Percentiles rank a stretch among this genome's conserved stretches.
Evolutionary conservation across 2,888 invertebrate genomes (phyloP).

Genomic region (Drosophila hamatofila): DNA sequence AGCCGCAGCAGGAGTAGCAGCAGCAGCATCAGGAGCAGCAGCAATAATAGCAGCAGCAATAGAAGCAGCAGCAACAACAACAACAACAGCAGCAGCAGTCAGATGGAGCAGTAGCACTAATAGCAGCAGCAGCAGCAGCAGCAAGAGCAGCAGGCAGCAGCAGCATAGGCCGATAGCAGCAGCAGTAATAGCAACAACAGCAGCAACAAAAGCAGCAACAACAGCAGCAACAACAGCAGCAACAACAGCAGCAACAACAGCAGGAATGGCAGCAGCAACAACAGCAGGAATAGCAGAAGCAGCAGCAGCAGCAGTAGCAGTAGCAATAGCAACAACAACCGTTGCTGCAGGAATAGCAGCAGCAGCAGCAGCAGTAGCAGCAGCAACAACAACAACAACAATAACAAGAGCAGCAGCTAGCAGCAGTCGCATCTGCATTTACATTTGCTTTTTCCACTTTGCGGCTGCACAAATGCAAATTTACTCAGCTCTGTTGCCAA

Average conservation of each 20-base stretch:
- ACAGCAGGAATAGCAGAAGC: constrained; percentile 13
- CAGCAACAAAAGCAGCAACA: constrained; percentile 18
- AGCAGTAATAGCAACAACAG: constrained; percentile 10
- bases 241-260: constrained; percentile 9
- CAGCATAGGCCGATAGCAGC: neutral
- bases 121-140: too few relatives aligned
- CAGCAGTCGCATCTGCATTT: constrained; percentile 30
- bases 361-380: constrained; percentile 9
- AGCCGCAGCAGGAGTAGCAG: constrained; percentile 4
- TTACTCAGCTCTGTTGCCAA: constrained; percentile 68
- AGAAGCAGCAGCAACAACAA: neutral
- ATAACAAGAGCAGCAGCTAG: constrained; percentile 12
- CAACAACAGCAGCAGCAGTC: constrained; percentile 7
- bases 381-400: constrained; percentile 18
- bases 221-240: constrained; percentile 3
- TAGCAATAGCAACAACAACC: constrained; percentile 21
- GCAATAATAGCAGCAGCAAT: constrained; percentile 1
- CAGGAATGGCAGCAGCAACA: constrained; percentile 21
- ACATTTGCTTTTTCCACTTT: constrained; percentile 57
- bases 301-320: constrained; percentile 11
- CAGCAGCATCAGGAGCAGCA: neutral
- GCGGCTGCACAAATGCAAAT: constrained; percentile 61
- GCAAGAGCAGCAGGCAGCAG: neutral
- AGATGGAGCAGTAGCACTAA: neutral
- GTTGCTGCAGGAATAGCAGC: constrained; percentile 8